phyloP scores from a whole-genome alignment of 2,113 vertebrate genomes.

The Nansenia antarctica region DNA sequence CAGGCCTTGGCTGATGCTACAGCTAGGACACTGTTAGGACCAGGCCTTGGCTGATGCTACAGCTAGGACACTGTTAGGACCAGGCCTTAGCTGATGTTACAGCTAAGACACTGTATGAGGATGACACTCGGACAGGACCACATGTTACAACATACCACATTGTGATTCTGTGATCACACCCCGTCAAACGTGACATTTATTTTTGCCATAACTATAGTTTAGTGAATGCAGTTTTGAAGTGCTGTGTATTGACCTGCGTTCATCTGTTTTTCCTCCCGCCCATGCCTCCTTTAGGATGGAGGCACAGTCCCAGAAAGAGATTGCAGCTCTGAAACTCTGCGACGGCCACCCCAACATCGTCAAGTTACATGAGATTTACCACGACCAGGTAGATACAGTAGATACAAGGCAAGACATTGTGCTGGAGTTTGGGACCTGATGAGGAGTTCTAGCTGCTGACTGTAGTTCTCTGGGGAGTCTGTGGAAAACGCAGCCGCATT shows the following conservation, averaged over 20 bases:
- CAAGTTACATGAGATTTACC: slow-evolving; percentile 92
- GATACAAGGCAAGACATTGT: not conserved
- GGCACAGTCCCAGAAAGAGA: slow-evolving; percentile 93
- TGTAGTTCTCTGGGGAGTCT: no score
- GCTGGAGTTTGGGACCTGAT: not conserved
- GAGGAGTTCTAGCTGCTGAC: no score
- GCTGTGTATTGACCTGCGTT: no score
- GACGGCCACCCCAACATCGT: slow-evolving; percentile 97
- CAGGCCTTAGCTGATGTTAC: not conserved
- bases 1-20: not conserved
- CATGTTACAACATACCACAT: not conserved
- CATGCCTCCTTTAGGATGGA: slow-evolving; percentile 85
- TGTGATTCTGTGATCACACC: not conserved
- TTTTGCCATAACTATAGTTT: no score
- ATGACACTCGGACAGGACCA: no score
- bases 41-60: not conserved
- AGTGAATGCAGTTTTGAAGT: no score
- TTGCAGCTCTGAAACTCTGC: slow-evolving; percentile 93
- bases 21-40: not conserved
- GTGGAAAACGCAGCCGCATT: slow-evolving; percentile 51
- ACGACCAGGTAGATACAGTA: slow-evolving; percentile 85
- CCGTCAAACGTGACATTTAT: no score
- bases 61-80: not conserved
- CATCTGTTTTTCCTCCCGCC: slow-evolving; percentile 6
- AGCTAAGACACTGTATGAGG: no score